A percentile compares a stretch with the other conserved stretches of the same genome.
Conservation (phyloP, 2,797 vertebrate species). For the Ibycter americanus region DNA sequence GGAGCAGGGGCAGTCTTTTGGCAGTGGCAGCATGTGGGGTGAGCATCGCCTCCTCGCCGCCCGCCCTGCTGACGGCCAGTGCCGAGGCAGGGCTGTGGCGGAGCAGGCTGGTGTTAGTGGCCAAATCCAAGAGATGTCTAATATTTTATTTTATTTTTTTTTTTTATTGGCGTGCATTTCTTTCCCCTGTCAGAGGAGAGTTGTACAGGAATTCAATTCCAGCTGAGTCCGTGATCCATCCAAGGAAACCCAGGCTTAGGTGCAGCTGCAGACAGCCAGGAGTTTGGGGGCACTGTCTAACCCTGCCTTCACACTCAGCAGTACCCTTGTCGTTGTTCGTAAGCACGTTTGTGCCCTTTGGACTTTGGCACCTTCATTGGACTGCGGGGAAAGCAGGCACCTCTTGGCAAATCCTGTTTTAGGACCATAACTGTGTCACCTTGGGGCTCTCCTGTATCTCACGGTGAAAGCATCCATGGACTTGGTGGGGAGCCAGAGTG, state of each 20-base stretch:
- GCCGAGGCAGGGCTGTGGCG: background rate
- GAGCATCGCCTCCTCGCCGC: rapidly evolving
- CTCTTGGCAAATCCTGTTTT: rapidly evolving
- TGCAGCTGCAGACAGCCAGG: rapidly evolving
- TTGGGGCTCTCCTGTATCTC: rapidly evolving
- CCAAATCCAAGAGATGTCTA: background rate
- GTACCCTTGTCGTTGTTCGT: rapidly evolving
- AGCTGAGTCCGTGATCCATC: rapidly evolving
- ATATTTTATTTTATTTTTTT: too few relatives aligned
- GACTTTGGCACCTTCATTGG: rapidly evolving
- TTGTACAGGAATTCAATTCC: background rate
- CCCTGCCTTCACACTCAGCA: rapidly evolving
- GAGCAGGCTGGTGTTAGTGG: rapidly evolving
- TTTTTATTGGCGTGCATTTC: background rate
- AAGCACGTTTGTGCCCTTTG: background rate
- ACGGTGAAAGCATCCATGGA: rapidly evolving
- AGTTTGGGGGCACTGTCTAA: rapidly evolving
- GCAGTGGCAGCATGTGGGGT: rapidly evolving
- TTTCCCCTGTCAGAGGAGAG: background rate
- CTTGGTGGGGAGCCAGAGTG: background rate
- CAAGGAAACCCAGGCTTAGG: background rate
- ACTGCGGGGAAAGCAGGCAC: rapidly evolving
- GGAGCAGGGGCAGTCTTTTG: rapidly evolving
- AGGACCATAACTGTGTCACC: rapidly evolving
- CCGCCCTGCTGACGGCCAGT: rapidly evolving